These are phyloP conservation scores for Thera britannica DNA, from an alignment of 2,888 invertebrate species.

Conservation along the genomic window DNA sequence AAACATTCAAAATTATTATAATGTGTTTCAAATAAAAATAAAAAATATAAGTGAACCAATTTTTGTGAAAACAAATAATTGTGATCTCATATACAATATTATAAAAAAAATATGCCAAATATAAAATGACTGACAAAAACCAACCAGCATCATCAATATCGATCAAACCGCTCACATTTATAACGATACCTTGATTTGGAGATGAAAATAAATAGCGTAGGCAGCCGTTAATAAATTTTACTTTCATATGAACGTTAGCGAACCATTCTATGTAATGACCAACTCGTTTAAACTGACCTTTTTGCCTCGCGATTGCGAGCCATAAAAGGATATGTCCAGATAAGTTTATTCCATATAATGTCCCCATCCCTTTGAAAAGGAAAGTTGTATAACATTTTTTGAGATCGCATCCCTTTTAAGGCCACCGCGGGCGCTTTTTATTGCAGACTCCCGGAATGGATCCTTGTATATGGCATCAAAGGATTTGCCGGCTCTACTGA, in stretches of 20 bases:
- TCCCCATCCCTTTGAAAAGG: constrained; percentile 79
- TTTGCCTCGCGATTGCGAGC: constrained; percentile 70
- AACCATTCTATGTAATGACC: constrained; percentile 70
- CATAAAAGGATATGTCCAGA: constrained; percentile 81
- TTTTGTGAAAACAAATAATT: no score
- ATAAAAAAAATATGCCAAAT: no score
- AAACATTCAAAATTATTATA: no score
- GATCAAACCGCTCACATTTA: constrained; percentile 31
- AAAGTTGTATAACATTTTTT: constrained; percentile 79
- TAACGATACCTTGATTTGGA: constrained; percentile 32
- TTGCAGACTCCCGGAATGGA: constrained; percentile 65
- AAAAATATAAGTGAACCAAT: no score
- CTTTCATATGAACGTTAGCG: constrained; percentile 70
- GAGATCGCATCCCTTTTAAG: constrained; percentile 75
- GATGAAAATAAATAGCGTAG: constrained; percentile 40
- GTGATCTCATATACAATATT: no score
- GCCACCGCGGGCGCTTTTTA: constrained; percentile 66
- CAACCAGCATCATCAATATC: constrained; percentile 9
- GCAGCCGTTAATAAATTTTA: constrained; percentile 66
- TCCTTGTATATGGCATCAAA: constrained; percentile 63
- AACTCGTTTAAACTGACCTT: constrained; percentile 68
- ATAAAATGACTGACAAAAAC: not conserved
- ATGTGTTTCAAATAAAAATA: no score
- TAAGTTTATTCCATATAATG: constrained; percentile 81
- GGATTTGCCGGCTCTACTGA: constrained; percentile 61